Evolutionary conservation across 1,140 invertebrate species (phyloP).

Genomic region (Propsilocerus akamusi): DNA sequence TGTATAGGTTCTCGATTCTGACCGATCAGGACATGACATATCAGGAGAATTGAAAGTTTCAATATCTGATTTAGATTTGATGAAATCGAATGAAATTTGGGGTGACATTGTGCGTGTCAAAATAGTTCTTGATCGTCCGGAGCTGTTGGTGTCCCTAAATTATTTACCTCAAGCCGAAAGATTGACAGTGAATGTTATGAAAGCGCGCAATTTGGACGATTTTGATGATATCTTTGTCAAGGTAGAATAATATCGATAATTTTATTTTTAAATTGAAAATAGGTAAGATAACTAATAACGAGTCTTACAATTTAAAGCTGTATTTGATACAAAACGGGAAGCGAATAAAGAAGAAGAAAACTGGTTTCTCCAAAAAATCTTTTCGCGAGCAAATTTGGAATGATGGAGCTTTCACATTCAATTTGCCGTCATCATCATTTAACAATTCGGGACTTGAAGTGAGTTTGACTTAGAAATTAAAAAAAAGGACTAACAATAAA

Average conservation of each 20-base stretch:
- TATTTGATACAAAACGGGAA: slow-evolving; percentile 72
- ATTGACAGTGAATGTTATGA: slow-evolving; percentile 62
- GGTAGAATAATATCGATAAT: slow-evolving; percentile 17
- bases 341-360: slow-evolving; percentile 77
- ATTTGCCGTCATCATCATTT: slow-evolving; percentile 48
- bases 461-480: slow-evolving; percentile 8
- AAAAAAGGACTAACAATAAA: slow-evolving; percentile 2
- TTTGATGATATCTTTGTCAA: slow-evolving; percentile 75
- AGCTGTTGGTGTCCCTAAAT: slow-evolving; percentile 62
- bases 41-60: slow-evolving; percentile 54
- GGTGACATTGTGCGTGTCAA: slow-evolving; percentile 54
- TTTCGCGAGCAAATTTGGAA: slow-evolving; percentile 88
- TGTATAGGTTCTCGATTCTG: slow-evolving; percentile 17
- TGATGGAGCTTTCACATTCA: slow-evolving; percentile 79
- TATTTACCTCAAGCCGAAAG: slow-evolving; percentile 74
- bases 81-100: slow-evolving; percentile 51
- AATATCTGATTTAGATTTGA: slow-evolving; percentile 48
- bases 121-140: slow-evolving; percentile 58
- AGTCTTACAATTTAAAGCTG: slow-evolving; percentile 22
- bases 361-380: slow-evolving; percentile 70
- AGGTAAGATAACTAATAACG: not conserved
- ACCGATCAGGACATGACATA: slow-evolving; percentile 57
- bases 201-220: slow-evolving; percentile 54
- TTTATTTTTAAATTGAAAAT: not conserved
- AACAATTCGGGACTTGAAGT: slow-evolving; percentile 58